A percentile compares a stretch with the other conserved stretches of the same genome.
Conservation (phyloP, 35 echinoderm and acorn worm species). For the Apostichopus californicus region DNA sequence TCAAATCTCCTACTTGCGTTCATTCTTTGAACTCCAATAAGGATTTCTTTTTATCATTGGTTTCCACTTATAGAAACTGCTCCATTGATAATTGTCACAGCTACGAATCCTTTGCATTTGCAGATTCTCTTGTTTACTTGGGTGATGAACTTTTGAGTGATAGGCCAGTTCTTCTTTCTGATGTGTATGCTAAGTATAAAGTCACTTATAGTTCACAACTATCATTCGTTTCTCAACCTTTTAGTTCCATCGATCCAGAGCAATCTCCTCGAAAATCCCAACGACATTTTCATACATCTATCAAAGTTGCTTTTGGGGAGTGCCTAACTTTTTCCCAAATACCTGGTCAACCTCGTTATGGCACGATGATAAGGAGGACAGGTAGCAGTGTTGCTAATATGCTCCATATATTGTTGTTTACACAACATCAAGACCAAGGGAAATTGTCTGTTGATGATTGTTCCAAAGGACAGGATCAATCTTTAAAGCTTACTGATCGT, state of each 20-base stretch:
- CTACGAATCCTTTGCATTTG: neutral
- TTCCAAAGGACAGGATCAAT: neutral
- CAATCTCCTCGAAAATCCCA: neutral
- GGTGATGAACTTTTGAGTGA: neutral
- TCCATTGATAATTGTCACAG: neutral
- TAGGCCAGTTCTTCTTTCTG: neutral
- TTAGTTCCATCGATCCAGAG: neutral
- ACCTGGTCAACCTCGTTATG: neutral
- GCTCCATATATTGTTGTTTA: neutral
- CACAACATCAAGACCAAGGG: neutral
- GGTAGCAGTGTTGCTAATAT: neutral
- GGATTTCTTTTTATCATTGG: neutral
- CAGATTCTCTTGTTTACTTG: neutral
- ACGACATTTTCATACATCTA: neutral
- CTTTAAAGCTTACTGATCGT: neutral
- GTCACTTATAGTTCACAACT: neutral
- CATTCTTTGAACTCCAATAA: neutral
- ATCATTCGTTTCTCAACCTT: neutral
- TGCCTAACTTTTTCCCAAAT: neutral
- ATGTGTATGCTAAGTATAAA: slow-evolving; percentile 8
- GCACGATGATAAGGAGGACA: slow-evolving; percentile 13
- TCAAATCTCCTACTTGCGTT: neutral
- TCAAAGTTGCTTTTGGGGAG: slow-evolving; percentile 5
- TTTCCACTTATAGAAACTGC: slow-evolving; percentile 6
- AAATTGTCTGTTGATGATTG: too few relatives aligned